Conservation (phyloP, 2,888 invertebrate species). For the Dioctria linearis region DNA sequence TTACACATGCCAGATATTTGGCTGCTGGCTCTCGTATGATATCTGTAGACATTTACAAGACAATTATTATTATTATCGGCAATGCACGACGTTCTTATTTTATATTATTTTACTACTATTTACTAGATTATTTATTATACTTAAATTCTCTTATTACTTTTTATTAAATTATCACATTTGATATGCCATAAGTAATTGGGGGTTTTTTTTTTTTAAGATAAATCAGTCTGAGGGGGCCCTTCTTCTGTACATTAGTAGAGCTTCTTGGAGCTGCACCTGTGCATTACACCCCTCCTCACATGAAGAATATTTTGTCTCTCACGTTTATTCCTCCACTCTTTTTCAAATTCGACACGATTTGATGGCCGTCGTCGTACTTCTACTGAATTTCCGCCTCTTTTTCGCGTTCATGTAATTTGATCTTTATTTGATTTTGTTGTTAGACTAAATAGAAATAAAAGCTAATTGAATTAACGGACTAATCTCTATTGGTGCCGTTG, state of each 20-base stretch:
- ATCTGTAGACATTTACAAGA: background rate
- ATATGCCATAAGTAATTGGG: slow-evolving; percentile 57
- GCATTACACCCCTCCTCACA: background rate
- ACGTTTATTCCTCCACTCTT: background rate
- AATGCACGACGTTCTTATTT: slow-evolving; percentile 7
- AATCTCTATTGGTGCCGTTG: slow-evolving; percentile 22
- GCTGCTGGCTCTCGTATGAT: background rate
- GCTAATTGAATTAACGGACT: slow-evolving; percentile 49
- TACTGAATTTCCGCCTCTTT: slow-evolving; percentile 46
- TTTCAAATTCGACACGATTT: slow-evolving; percentile 43
- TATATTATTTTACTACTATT: slow-evolving; percentile 33
- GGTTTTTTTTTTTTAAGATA: slow-evolving; percentile 13
- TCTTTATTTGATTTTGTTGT: slow-evolving; percentile 61
- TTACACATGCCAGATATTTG: slow-evolving; percentile 18
- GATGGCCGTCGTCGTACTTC: slow-evolving; percentile 17
- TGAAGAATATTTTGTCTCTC: slow-evolving; percentile 2
- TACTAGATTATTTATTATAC: slow-evolving; percentile 15
- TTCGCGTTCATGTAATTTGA: slow-evolving; percentile 62
- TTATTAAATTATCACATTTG: slow-evolving; percentile 56
- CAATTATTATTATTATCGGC: background rate
- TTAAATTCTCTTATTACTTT: slow-evolving; percentile 39
- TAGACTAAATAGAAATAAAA: slow-evolving; percentile 23
- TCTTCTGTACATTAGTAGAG: slow-evolving; percentile 28
- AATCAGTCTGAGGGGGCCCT: slow-evolving; percentile 53
- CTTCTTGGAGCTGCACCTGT: slow-evolving; percentile 1